Evolutionary conservation across 2,113 vertebrate species (phyloP), one percentile per base, ranked within the genome.

Genomic region (Dromas ardeola): DNA sequence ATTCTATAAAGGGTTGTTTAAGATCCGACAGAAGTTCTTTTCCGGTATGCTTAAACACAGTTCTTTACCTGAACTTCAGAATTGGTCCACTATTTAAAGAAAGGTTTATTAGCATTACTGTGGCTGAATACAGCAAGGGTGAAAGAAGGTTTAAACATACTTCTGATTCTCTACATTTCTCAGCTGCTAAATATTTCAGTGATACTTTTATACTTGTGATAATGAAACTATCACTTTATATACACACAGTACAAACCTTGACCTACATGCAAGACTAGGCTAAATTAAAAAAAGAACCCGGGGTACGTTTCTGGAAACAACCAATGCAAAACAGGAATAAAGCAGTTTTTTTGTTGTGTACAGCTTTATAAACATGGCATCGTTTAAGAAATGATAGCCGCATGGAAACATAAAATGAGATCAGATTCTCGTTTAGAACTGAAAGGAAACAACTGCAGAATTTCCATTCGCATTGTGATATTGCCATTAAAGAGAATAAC

Each of bases 381-480:
- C 82, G 0, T 88, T 91, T 95, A 96, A 96, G 91, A 93, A 81
- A 94, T 81, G 76, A 94, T 91, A 97, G 96, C 82, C 63, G 40
- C 88, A 76, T 81, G 76, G 94, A 97, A 97, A 95, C 45, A 62
- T 84, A 92, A 96, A 93, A 80, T 94, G 94, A 97, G 63, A 94
- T 93, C 94, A 96, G 79, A 59, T 91, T 97, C 93, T 96, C 76
- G 49, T 84, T 83, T 77, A 84, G 81, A 96, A 86, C 90, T 74
- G 85, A 88, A 96, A 96, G 84, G 90, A 79, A 97, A 88, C 86
- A 89, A 96, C 73, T 87, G 74, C 26, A 69, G 56, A 91, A 93
- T 95, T 95, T 95, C 95, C 92, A 97, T 97, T 97, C 95, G 95
- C 93, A 94, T 93, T 94, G 93, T 95, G 93, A 94, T 95, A 96